Conservation (phyloP, 2,797 vertebrate genomes). For the Micropoecilia bifurca region DNA sequence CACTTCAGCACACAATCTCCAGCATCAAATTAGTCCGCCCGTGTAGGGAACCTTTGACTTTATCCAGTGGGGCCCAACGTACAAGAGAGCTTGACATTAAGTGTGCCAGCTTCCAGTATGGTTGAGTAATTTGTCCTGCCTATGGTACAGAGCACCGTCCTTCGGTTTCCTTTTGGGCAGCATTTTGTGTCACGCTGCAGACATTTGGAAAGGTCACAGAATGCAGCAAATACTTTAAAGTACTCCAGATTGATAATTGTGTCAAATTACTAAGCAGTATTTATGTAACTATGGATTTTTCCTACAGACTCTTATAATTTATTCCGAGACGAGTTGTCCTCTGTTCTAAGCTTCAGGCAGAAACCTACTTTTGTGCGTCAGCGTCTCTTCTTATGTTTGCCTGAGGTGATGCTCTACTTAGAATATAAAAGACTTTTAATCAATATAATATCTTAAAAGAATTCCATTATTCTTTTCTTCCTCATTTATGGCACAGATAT, state of each 20-base stretch:
- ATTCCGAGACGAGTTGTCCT: conserved; percentile 30
- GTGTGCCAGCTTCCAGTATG: conserved; percentile 50
- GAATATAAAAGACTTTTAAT: conserved; percentile 29
- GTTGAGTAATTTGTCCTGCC: conserved; percentile 62
- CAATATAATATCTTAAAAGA: conserved; percentile 37
- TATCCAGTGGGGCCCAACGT: conserved; percentile 57
- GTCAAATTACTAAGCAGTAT: conserved; percentile 51
- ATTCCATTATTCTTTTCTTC: conserved; percentile 39
- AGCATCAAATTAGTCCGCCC: conserved; percentile 70
- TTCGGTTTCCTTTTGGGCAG: conserved; percentile 36
- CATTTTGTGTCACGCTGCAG: conserved; percentile 47
- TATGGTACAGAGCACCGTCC: conserved; percentile 27
- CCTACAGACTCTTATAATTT: conserved; percentile 23
- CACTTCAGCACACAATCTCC: conserved; percentile 67
- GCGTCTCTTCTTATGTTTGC: conserved; percentile 37
- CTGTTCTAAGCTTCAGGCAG: conserved; percentile 24
- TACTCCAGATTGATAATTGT: conserved; percentile 53
- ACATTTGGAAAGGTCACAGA: conserved; percentile 64
- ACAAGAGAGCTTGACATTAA: conserved; percentile 71
- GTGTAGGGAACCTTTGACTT: conserved; percentile 69
- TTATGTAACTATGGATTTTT: conserved; percentile 49
- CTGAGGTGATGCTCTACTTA: conserved; percentile 30
- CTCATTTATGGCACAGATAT: conserved; percentile 43
- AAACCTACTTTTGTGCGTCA: conserved; percentile 25
- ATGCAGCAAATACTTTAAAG: conserved; percentile 52